Evolutionary conservation across 64 coral and sea anemone genomes (phyloP), one percentile per base, ranked within the genome.

Genomic region (Catalaphyllia jardinei): DNA sequence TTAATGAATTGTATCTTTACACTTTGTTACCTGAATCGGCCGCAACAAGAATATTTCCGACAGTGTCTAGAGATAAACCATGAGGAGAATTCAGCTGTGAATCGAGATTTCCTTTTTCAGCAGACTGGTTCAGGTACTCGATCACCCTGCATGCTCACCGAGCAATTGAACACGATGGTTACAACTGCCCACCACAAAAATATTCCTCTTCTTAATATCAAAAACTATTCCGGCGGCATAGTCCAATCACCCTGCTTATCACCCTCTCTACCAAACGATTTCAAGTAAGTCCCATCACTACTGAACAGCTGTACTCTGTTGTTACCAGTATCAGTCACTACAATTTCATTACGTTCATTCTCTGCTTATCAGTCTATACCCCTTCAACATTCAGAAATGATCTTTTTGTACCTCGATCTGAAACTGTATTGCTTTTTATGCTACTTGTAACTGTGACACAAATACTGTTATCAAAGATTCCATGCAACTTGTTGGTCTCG

Each of bases 241-340:
- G 22, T 65, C 17, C 10, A 65, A 5, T 65, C 62, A 2, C 6
- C 62, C 62, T 65, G 16, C 1, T 65, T 65, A 65, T 65, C 62
- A 65, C 62, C 62, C 62, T 65, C 1, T 18, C 64, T 67, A 67
- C 64, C 64, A n/a, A 67, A 67, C 20, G 64, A 67, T 67, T 24
- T 22, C 27, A 67, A 67, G 20, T 67, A n/a, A 67, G 64, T 67
- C 9, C 64, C 64, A 67, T 67, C 64, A 67, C 64, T 67, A 67
- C 64, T 67, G 3, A 67, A 67, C 22, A 67, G 78, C 30, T 83
- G 79, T 1, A 90, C 67, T 14, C 89, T 51, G 49, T 83, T 62
- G 14, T 90, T 90, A 38, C 72, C 74, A 78, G 64, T 74, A 24
- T 90, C 89, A 28, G 89, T 90, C 51, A 90, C 89, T 2, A 72